Evolutionary conservation across 2,888 invertebrate genomes (phyloP).

Genomic region (Podotricha telesiphe): DNA sequence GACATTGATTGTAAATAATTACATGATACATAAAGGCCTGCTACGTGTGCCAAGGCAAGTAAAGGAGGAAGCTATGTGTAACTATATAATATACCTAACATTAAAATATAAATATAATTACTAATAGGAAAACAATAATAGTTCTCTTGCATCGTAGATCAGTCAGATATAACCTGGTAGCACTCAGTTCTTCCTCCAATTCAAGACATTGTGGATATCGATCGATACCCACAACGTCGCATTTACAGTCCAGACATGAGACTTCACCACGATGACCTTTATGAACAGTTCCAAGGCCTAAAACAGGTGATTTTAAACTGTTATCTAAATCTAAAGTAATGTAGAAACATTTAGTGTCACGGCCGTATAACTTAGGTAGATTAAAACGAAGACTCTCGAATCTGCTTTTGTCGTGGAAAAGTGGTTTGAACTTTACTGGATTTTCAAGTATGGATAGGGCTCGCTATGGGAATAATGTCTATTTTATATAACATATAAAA

Average conservation of each 20-base stretch:
- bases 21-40: not conserved
- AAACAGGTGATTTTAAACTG: not conserved
- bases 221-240: too few species aligned
- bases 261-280: too few species aligned
- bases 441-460: constrained; percentile 13
- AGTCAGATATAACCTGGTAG: too few species aligned
- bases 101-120: constrained; percentile 3
- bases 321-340: not conserved
- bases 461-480: constrained; percentile 5
- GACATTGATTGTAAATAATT: constrained; percentile 15
- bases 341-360: constrained; percentile 10
- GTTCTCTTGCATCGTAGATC: too few species aligned
- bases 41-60: constrained; percentile 22
- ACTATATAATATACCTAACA: not conserved
- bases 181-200: too few species aligned
- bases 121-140: constrained; percentile 3
- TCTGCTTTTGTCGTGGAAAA: constrained; percentile 15
- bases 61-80: constrained; percentile 8
- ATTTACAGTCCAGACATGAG: too few species aligned
- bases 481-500: not conserved
- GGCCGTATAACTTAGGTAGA: constrained; percentile 20
- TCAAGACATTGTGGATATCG: too few species aligned
- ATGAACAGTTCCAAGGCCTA: not conserved
- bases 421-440: constrained; percentile 22
- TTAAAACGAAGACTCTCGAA: constrained; percentile 16